Conservation (phyloP, 2,113 vertebrate genomes). For the Ovis aries region ARS-UI_Ramb_v3.0 NC_056079.1:38614501-38615000, state of each 20-base stretch:
- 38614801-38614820: neutral
- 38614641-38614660: neutral
- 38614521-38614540: neutral
- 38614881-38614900: neutral
- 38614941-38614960: neutral
- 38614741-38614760: neutral
- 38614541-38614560: neutral
- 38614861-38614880: neutral
- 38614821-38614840: neutral
- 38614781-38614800: neutral
- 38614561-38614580: neutral
- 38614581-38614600: neutral
- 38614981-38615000: neutral
- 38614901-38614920: neutral
- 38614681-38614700: neutral
- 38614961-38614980: neutral
- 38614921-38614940: neutral
- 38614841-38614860: neutral
- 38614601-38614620: neutral
- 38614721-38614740: neutral
- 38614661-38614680: neutral
- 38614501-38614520: neutral
- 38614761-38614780: neutral
- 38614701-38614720: neutral
- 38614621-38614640: neutral